Evolutionary conservation across 2,888 invertebrate genomes (phyloP).

Genomic region (Chymomyza fuscimana): DNA sequence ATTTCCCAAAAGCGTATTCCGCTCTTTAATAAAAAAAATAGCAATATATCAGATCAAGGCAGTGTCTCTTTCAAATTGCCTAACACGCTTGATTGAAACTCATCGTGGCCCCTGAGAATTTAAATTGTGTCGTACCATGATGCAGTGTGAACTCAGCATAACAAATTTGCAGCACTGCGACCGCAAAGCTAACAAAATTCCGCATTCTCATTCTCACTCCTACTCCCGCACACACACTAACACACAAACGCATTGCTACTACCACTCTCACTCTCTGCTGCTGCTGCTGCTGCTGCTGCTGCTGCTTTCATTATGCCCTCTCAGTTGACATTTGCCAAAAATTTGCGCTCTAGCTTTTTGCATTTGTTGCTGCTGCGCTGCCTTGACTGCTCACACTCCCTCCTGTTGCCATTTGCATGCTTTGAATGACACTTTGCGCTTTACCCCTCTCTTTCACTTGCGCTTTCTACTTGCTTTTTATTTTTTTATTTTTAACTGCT

Average conservation of each 20-base stretch:
- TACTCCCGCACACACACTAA: background rate
- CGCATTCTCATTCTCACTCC: background rate
- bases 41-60: too few species aligned
- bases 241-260: background rate
- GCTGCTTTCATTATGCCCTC: background rate
- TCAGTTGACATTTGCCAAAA: background rate
- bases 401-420: conserved; percentile 37
- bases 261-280: background rate
- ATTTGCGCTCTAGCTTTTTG: conserved; percentile 31
- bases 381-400: conserved; percentile 29
- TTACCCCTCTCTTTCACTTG: background rate
- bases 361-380: conserved; percentile 46
- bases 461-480: conserved; percentile 31
- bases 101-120: too few species aligned
- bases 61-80: too few species aligned
- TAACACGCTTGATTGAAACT: too few species aligned
- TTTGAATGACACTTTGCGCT: background rate
- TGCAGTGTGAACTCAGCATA: too few species aligned
- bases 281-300: background rate
- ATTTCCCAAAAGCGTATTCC: too few species aligned
- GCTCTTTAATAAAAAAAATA: too few species aligned
- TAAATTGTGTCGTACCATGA: too few species aligned
- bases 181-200: too few species aligned
- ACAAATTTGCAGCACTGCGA: too few species aligned
- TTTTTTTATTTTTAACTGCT: conserved; percentile 22